These are phyloP conservation scores for Pseudomyrmex pallidus DNA, from an alignment of 1,140 invertebrate genomes.

Conservation along the genomic window DNA sequence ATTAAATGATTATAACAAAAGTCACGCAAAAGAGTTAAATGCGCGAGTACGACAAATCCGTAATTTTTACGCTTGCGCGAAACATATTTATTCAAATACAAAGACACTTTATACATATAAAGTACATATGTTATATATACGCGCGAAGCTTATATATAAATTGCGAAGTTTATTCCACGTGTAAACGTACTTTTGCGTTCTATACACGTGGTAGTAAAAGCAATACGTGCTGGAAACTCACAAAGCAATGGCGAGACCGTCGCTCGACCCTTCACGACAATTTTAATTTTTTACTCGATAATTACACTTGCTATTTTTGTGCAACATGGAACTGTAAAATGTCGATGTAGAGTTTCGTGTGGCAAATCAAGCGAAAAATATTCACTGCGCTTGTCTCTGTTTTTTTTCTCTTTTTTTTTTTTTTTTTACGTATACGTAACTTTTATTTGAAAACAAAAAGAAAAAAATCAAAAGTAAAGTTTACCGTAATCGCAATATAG, in stretches of 20 bases:
- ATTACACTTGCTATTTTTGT: constrained; percentile 34
- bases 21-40: neutral
- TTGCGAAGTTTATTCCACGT: neutral
- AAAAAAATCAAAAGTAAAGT: neutral
- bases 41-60: neutral
- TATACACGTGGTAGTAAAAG: neutral
- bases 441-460: neutral
- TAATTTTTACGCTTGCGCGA: neutral
- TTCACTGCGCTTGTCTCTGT: neutral
- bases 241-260: constrained; percentile 14
- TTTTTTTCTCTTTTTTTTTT: neutral
- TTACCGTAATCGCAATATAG: neutral
- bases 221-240: constrained; percentile 10
- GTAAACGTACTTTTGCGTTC: neutral
- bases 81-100: too few species aligned
- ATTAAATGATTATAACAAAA: neutral
- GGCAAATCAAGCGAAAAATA: constrained; percentile 17
- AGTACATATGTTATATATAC: too few species aligned
- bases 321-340: constrained; percentile 6
- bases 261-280: constrained; percentile 14
- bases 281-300: constrained; percentile 47
- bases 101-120: too few species aligned
- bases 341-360: constrained; percentile 19
- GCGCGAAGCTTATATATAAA: neutral
- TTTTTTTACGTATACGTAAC: neutral